Base-by-base conservation (phyloP, 1,140 invertebrate species). In the Tetraneura akinire region DNA sequence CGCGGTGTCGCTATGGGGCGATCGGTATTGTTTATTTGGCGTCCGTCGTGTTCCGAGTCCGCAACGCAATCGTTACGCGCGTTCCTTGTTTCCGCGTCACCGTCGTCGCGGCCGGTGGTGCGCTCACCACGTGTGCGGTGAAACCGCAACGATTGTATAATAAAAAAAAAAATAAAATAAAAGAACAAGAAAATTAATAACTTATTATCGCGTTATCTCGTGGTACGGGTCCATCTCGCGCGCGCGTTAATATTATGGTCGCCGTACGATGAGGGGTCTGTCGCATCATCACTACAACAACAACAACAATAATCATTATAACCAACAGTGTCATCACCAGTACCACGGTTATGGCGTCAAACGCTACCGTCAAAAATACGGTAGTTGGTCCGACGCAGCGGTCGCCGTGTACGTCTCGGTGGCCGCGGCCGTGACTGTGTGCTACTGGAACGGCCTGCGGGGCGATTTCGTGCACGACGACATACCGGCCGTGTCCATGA, bases 381-480 rank as follows among this genome's bases (percentile, higher is more conserved):
- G 74, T n/a, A n/a, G n/a, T 9, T 62, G 74, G 74, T 37, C 74
- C n/a, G 74, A 78, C 6, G 74, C 11, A 37, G 70, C 80, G 13
- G 60, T 68, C 23, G 55, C 73, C 45, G 66, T 66, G 26, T 93
- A 93, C 83, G 85, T 87, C 6, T 83, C 90, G 5, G 90, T 92
- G 26, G 88, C 89, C 10, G 87, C 89, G 3, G 89, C 92, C 13
- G 91, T 91, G n/a, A 87, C 91, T 2, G 85, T 89, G 14, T 91
- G 90, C 82, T 96, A 96, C 85, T 86, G 90, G 37, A 96, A 95
- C 85, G 91, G 92, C 9, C 86, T 96, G 62, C 87, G 88, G 47
- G 94, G 94, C 80, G 94, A 95, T 82, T 95, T 96, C 84, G 94
- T 96, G 14, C 95, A 96, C 88, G 95, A 96, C 86, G 94, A 96